A percentile compares a stretch with the other conserved stretches of the same genome.
Evolutionary conservation across 2,888 invertebrate genomes (phyloP).

Genomic region (Andrena marginata): DNA sequence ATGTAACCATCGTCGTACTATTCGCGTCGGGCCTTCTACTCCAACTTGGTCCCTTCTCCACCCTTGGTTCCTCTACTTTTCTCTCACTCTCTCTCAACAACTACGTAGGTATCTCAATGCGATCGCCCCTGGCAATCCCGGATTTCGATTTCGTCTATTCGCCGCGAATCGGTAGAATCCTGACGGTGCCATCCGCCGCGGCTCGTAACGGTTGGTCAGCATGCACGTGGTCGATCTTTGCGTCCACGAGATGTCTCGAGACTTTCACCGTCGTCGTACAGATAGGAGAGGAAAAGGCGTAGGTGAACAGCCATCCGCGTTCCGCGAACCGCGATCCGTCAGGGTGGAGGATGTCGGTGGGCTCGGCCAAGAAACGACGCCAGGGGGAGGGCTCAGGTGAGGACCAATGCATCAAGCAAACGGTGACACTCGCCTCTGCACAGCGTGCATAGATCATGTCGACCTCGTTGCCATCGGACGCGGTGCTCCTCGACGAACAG

Average conservation of each 20-base stretch:
- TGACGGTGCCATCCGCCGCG: no score
- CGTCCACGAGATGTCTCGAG: background rate
- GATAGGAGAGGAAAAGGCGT: background rate
- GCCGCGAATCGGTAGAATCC: background rate
- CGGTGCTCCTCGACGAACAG: slow-evolving; percentile 56
- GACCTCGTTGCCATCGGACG: slow-evolving; percentile 74
- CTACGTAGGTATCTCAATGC: background rate
- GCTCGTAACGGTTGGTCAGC: no score
- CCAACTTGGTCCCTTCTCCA: slow-evolving; percentile 49
- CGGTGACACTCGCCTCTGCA: slow-evolving; percentile 77
- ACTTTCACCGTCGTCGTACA: background rate
- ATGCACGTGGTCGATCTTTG: background rate
- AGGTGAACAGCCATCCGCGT: background rate
- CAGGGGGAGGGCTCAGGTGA: slow-evolving; percentile 69
- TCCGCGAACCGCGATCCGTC: slow-evolving; percentile 26
- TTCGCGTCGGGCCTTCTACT: slow-evolving; percentile 73
- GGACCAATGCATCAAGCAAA: slow-evolving; percentile 79
- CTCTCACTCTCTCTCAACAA: background rate
- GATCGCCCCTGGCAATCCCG: background rate
- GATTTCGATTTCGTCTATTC: background rate
- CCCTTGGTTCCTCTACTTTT: slow-evolving; percentile 16
- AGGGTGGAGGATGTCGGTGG: slow-evolving; percentile 30
- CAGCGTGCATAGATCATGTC: slow-evolving; percentile 80
- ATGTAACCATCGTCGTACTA: slow-evolving; percentile 81
- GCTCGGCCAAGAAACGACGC: slow-evolving; percentile 49